These are phyloP conservation scores for Pseudomyrmex flavicornis DNA, from an alignment of 1,140 invertebrate species.

Conservation along the genomic window DNA sequence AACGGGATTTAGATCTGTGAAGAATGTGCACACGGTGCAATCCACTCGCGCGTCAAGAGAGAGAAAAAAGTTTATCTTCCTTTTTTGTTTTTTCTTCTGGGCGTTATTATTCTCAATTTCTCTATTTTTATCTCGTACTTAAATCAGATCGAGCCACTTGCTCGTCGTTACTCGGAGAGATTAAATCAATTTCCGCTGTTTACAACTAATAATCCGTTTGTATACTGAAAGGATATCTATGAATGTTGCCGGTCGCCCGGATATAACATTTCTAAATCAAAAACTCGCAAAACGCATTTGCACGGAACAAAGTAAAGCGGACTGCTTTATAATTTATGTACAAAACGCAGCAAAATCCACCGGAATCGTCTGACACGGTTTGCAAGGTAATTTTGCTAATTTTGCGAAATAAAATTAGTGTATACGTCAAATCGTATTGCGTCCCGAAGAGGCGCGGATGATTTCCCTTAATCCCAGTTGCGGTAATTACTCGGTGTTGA, in stretches of 20 bases:
- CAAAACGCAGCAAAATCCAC: not conserved
- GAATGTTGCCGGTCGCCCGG: constrained; percentile 1
- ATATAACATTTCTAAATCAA: constrained; percentile 54
- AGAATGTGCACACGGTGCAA: not conserved
- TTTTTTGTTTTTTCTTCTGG: not conserved
- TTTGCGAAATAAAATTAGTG: too few species aligned
- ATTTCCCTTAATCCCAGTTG: constrained; percentile 57
- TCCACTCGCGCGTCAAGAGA: too few species aligned
- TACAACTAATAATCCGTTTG: constrained; percentile 4
- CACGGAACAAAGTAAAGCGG: constrained; percentile 68
- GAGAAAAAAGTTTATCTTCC: not conserved
- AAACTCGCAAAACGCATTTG: constrained; percentile 76
- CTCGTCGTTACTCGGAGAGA: too few species aligned
- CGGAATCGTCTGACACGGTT: not conserved
- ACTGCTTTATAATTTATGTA: constrained; percentile 11
- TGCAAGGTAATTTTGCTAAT: too few species aligned
- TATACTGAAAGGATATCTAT: constrained; percentile 5
- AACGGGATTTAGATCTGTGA: not conserved
- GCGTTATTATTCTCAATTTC: too few species aligned
- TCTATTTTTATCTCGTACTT: too few species aligned
- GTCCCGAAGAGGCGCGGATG: not conserved
- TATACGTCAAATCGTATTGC: too few species aligned
- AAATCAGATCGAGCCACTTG: too few species aligned
- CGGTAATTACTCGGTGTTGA: constrained; percentile 31
- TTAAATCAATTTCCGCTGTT: too few species aligned